Percentiles rank a stretch among this genome's conserved stretches.
Evolutionary conservation across 2,113 vertebrate species (phyloP).

Genomic region (Sitta europaea): DNA sequence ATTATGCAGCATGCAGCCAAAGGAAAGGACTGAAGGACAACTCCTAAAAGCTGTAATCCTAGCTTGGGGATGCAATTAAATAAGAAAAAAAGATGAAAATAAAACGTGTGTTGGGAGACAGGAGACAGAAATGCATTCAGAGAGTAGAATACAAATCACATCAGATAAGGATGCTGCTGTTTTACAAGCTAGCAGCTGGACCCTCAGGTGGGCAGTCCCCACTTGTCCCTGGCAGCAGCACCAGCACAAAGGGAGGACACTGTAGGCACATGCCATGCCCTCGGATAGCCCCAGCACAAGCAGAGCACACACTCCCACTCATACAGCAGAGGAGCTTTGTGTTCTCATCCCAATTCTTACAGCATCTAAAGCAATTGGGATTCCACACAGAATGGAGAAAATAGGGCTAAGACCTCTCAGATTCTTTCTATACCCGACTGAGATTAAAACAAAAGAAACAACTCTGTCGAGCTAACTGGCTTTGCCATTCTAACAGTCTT

Average conservation of each 20-base stretch:
- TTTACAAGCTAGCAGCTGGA: background rate
- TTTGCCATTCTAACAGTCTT: slow-evolving; percentile 47
- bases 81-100: background rate
- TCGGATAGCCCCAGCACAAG: background rate
- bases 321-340: background rate
- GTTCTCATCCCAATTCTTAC: background rate
- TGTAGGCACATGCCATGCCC: accelerated
- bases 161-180: background rate
- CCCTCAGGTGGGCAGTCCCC: background rate
- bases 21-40: slow-evolving; percentile 1
- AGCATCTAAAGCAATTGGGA: background rate
- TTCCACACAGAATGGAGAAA: background rate
- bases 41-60: background rate
- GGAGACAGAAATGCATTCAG: background rate
- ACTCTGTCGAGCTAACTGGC: slow-evolving; percentile 1
- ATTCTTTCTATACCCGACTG: background rate
- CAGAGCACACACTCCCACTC: background rate
- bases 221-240: background rate
- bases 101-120: background rate
- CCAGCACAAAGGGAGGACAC: background rate
- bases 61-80: background rate
- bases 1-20: slow-evolving; percentile 4
- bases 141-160: background rate
- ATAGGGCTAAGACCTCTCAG: background rate
- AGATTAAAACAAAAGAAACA: slow-evolving; percentile 46